Percentiles rank a stretch among this genome's conserved stretches.
Conservation (phyloP, 2,888 invertebrate genomes). For the Callosobruchus maculatus region DNA sequence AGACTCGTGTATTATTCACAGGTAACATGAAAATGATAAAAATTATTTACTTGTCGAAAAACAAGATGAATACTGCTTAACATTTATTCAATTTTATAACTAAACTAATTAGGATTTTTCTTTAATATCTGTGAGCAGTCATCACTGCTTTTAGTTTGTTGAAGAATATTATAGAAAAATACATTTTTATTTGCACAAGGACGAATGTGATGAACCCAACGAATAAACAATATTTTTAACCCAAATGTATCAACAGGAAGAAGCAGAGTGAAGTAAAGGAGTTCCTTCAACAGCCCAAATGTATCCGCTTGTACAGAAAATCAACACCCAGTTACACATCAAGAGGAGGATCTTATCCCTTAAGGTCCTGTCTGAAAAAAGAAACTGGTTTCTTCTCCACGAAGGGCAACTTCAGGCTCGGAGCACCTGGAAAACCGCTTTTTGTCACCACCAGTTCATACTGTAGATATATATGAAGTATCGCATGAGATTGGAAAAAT, state of each 20-base stretch:
- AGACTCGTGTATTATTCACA: background rate
- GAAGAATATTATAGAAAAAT: too few relatives aligned
- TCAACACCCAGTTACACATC: slow-evolving; percentile 20
- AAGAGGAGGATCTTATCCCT: slow-evolving; percentile 35
- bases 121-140: too few relatives aligned
- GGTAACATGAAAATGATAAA: background rate
- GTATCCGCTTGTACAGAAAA: slow-evolving; percentile 34
- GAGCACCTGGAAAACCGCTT: slow-evolving; percentile 32
- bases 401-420: slow-evolving; percentile 29
- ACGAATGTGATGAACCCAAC: too few relatives aligned
- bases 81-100: too few relatives aligned
- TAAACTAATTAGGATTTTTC: too few relatives aligned
- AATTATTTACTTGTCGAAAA: too few relatives aligned
- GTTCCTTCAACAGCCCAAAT: slow-evolving; percentile 37
- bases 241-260: slow-evolving; percentile 24
- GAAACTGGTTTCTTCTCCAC: slow-evolving; percentile 11
- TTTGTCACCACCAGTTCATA: slow-evolving; percentile 27
- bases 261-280: slow-evolving; percentile 33
- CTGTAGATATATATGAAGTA: background rate
- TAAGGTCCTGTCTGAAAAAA: slow-evolving; percentile 32
- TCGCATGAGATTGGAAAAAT: background rate
- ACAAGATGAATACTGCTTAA: too few relatives aligned
- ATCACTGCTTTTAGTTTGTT: too few relatives aligned
- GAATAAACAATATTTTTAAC: too few relatives aligned
- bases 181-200: too few relatives aligned